Base-by-base conservation (phyloP, 2,797 vertebrate species). In the Kryptolebias ocellatus region DNA sequence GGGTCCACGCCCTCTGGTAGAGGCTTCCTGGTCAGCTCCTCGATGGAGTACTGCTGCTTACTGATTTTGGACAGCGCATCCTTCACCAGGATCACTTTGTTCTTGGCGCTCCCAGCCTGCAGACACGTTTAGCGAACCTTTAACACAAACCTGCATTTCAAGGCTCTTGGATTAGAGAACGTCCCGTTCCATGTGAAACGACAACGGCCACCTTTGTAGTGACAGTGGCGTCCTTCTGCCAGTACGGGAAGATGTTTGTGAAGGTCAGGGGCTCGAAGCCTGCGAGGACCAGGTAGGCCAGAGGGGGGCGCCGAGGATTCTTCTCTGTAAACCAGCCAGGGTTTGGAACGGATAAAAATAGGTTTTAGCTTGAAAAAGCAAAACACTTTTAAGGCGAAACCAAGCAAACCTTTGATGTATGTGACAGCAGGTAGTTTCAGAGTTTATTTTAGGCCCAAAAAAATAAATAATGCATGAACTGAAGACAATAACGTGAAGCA, bases 231-330 rank as follows among this genome's bases (percentile, higher is more conserved):
- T 94, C 84, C 59, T 84, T 91, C 78, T 93, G 89, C 95, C 95
- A 95, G 80, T 91, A 91, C 0, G 95, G 95, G 69, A 95, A 95
- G 78, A 95, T 94, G 87, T 94, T 95, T 53, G 94, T 95, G 72
- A 95, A 95, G 5, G 94, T 95, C 28, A 95, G 90, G 0, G 95
- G 95, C 74, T 95, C 95, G 29, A 85, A 89, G 64, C 94, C 94
- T 58, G 94, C 93, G 17, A 89, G 71, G 76, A 94, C 90, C 67
- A 95, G 80, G 64, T 95, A 95, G 0, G 94, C 94, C 80, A 85
- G 90, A 28, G 93, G 94, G 58, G 93, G 91, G 75, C 93, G 92
- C 59, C 89, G 92, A 10, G 83, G 79, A 80, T 91, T 95, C 85
- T 94, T 95, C 56, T 92, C 94, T 95, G 79, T 37, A 73, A 73